phyloP scores from a whole-genome alignment of 2,888 invertebrate species.

The Epirrita christyi region DNA sequence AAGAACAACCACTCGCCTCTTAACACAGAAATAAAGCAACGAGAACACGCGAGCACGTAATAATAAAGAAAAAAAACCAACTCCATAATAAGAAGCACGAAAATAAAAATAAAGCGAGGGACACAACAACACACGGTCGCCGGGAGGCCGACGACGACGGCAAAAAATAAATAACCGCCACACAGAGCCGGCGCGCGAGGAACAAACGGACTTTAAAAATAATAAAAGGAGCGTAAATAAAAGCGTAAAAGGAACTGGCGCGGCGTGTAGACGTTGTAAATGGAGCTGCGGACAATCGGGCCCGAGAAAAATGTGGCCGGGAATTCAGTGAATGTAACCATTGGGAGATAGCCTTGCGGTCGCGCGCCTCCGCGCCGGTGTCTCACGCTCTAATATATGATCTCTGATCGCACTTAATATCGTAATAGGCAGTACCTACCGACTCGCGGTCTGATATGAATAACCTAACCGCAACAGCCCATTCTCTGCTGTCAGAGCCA shows the following conservation, averaged over 20 bases:
- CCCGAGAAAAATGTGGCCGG: slow-evolving; percentile 78
- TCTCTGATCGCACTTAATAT: slow-evolving; percentile 74
- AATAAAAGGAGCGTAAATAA: slow-evolving; percentile 85
- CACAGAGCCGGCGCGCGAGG: slow-evolving; percentile 81
- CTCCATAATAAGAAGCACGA: slow-evolving; percentile 84
- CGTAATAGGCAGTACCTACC: slow-evolving; percentile 56
- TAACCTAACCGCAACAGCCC: slow-evolving; percentile 56
- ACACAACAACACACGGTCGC: slow-evolving; percentile 84
- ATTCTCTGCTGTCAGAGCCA: slow-evolving; percentile 31
- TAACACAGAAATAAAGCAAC: slow-evolving; percentile 83
- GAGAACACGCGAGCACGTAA: slow-evolving; percentile 81
- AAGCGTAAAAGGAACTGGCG: slow-evolving; percentile 84
- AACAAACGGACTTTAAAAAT: slow-evolving; percentile 84
- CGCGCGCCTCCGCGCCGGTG: slow-evolving; percentile 59
- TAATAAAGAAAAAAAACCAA: slow-evolving; percentile 78
- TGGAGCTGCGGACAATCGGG: slow-evolving; percentile 83
- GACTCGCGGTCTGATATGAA: slow-evolving; percentile 46
- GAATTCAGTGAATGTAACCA: slow-evolving; percentile 81
- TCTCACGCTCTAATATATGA: slow-evolving; percentile 64
- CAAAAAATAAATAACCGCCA: slow-evolving; percentile 82
- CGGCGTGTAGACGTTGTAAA: slow-evolving; percentile 84
- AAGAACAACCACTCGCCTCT: slow-evolving; percentile 74
- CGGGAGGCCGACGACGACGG: slow-evolving; percentile 74
- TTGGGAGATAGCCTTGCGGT: slow-evolving; percentile 69
- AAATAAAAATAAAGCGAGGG: slow-evolving; percentile 83